Percentiles rank a stretch among this genome's conserved stretches.
Evolutionary conservation across 2,888 invertebrate species (phyloP).

Genomic region (Anoncus sp.): DNA sequence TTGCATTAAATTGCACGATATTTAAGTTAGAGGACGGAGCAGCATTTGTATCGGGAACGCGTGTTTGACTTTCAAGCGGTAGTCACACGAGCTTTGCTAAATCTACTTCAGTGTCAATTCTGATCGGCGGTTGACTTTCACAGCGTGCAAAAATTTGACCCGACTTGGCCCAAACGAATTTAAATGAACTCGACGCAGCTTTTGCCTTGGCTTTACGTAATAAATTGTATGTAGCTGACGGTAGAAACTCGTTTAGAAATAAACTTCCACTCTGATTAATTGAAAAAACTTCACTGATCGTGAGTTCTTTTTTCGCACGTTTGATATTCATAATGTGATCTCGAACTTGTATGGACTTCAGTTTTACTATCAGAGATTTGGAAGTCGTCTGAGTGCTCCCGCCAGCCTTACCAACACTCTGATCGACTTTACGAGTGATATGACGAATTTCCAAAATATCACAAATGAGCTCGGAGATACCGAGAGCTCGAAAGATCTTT

Average conservation of each 20-base stretch:
- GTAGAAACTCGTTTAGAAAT: constrained; percentile 32
- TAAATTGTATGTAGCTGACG: background rate
- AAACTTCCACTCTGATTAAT: constrained; percentile 9
- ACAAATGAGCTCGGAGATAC: background rate
- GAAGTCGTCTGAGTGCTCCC: no score
- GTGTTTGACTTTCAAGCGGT: no score
- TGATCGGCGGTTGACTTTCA: background rate
- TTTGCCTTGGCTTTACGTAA: background rate
- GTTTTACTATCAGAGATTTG: background rate
- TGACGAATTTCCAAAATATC: background rate
- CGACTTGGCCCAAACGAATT: background rate
- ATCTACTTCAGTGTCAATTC: no score
- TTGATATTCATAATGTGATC: constrained; percentile 19
- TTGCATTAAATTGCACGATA: background rate
- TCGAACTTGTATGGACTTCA: background rate
- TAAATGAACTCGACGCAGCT: background rate
- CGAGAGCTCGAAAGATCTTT: background rate
- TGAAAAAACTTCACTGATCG: background rate
- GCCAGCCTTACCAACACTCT: background rate
- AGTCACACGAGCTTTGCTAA: no score
- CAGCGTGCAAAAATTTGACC: background rate
- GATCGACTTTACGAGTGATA: no score
- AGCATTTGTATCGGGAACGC: no score
- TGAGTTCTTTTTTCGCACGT: background rate
- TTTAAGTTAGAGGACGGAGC: background rate